Evolutionary conservation across 2,888 invertebrate genomes (phyloP).

Genomic region (Parelbella ahira): DNA sequence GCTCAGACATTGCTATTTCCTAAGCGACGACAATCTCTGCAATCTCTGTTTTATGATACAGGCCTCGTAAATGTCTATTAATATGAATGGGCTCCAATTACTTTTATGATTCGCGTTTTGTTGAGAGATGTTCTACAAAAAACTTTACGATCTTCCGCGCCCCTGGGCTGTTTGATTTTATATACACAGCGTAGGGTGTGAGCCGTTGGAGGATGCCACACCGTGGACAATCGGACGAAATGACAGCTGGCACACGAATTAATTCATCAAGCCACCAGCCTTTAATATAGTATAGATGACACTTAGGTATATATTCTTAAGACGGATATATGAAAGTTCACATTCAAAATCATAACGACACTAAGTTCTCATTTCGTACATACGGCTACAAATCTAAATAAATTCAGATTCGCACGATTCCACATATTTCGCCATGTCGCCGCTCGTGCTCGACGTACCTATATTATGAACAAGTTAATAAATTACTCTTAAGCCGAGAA

Average conservation of each 20-base stretch:
- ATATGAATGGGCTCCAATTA: constrained; percentile 81
- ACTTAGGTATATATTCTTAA: no score
- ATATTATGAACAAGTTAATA: constrained; percentile 22
- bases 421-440: no score
- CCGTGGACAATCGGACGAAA: constrained; percentile 50
- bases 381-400: no score
- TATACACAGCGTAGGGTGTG: constrained; percentile 50
- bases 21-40: constrained; percentile 78
- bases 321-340: no score
- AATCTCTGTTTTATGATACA: constrained; percentile 77
- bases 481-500: constrained; percentile 17
- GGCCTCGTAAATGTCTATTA: constrained; percentile 80
- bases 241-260: constrained; percentile 61
- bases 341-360: no score
- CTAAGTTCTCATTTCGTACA: no score
- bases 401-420: no score
- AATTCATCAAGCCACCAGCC: constrained; percentile 21
- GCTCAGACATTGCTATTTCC: constrained; percentile 54
- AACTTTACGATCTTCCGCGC: constrained; percentile 72
- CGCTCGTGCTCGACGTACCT: background rate
- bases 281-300: background rate
- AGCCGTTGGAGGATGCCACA: constrained; percentile 40
- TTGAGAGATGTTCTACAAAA: constrained; percentile 64
- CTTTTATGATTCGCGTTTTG: constrained; percentile 79
- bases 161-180: constrained; percentile 65